phyloP scores from a whole-genome alignment of 2,888 invertebrate genomes.

The Cosmopolites sordidus region DNA sequence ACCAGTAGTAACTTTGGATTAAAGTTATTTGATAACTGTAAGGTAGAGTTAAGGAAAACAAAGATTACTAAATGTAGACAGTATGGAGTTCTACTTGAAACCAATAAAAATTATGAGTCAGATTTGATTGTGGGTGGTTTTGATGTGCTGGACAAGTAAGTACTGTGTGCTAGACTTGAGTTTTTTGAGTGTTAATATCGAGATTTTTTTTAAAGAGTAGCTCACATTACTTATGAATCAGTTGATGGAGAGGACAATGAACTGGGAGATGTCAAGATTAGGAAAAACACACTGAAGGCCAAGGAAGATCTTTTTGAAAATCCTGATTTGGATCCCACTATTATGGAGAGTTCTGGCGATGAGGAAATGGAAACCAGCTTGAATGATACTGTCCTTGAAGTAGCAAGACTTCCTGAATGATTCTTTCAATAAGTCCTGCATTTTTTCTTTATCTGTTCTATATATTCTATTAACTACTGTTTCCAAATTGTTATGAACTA shows the following conservation, averaged over 20 bases:
- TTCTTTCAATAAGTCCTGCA: too few relatives aligned
- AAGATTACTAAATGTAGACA: constrained; percentile 48
- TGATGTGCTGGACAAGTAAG: constrained; percentile 41
- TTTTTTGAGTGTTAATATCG: constrained; percentile 4
- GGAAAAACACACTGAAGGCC: constrained; percentile 37
- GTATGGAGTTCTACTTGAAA: constrained; percentile 53
- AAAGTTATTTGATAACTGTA: constrained; percentile 49
- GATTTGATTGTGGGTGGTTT: constrained; percentile 36
- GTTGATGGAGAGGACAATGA: constrained; percentile 38
- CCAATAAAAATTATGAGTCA: constrained; percentile 39
- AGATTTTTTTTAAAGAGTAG: constrained; percentile 35
- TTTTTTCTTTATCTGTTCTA: too few relatives aligned
- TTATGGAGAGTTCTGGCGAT: constrained; percentile 36
- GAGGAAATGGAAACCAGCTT: constrained; percentile 26
- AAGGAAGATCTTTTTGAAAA: constrained; percentile 41
- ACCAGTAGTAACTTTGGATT: constrained; percentile 42
- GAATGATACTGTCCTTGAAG: constrained; percentile 20
- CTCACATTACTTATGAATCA: constrained; percentile 28
- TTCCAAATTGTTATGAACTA: too few relatives aligned
- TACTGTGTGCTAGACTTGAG: constrained; percentile 10
- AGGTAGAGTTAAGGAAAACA: constrained; percentile 42
- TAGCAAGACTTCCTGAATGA: too few relatives aligned
- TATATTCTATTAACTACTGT: too few relatives aligned
- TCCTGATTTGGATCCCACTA: constrained; percentile 38
- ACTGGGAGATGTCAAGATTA: constrained; percentile 42